Evolutionary conservation across 2,888 invertebrate species (phyloP).

Genomic region (Anthrax anthrax): DNA sequence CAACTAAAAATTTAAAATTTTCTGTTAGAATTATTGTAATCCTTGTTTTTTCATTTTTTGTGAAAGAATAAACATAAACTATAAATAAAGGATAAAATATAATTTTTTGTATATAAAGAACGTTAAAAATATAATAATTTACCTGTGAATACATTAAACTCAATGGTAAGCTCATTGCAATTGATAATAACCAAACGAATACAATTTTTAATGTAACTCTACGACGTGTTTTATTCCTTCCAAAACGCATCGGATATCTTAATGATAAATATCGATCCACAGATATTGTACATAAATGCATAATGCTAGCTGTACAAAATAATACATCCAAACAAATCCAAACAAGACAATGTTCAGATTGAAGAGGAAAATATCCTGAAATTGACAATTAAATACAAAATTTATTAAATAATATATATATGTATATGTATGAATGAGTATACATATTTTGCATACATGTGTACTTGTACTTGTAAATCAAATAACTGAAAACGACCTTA

Average conservation of each 20-base stretch:
- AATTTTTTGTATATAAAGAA: too few species aligned
- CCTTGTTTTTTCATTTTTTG: too few species aligned
- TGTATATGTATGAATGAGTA: too few species aligned
- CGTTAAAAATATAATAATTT: conserved; percentile 16
- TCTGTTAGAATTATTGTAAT: too few species aligned
- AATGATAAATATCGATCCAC: conserved; percentile 87
- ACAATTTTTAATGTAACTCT: conserved; percentile 79
- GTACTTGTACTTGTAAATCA: too few species aligned
- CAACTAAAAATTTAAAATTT: too few species aligned
- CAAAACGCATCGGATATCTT: conserved; percentile 85
- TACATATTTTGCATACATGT: too few species aligned
- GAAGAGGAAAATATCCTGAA: conserved; percentile 68
- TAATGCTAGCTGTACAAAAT: conserved; percentile 92
- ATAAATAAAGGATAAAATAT: too few species aligned
- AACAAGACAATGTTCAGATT: conserved; percentile 73
- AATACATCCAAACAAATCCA: conserved; percentile 94
- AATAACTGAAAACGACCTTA: too few species aligned
- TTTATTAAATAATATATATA: too few species aligned
- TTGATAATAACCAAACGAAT: conserved; percentile 85
- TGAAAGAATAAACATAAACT: too few species aligned
- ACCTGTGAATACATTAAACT: conserved; percentile 83
- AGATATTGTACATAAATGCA: conserved; percentile 94
- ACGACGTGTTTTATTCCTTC: conserved; percentile 73
- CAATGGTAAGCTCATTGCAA: conserved; percentile 81
- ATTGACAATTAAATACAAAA: too few species aligned